phyloP scores from a whole-genome alignment of 2,797 vertebrate species.

The Semaprochilodus insignis region DNA sequence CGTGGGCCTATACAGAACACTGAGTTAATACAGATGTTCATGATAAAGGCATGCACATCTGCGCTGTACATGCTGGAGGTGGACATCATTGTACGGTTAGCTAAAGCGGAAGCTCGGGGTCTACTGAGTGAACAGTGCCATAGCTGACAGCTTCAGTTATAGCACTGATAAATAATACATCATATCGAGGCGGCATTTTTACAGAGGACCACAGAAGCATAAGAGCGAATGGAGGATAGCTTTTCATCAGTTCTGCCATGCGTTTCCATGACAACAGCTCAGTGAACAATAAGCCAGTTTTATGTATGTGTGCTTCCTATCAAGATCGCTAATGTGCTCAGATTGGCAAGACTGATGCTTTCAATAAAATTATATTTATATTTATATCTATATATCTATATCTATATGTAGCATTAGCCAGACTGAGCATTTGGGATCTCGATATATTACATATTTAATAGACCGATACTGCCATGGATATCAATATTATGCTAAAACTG shows the following conservation, averaged over 20 bases:
- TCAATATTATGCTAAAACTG: not conserved
- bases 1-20: not conserved
- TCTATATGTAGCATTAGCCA: no score
- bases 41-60: not conserved
- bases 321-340: conserved; percentile 18
- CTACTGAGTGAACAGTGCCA: not conserved
- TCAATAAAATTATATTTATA: not conserved
- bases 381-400: not conserved
- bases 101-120: not conserved
- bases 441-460: not conserved
- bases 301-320: conserved; percentile 21
- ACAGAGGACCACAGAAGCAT: conserved; percentile 24
- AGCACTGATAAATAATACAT: conserved; percentile 36
- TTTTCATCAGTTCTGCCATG: conserved; percentile 47
- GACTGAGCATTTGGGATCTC: no score
- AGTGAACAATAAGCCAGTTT: conserved; percentile 52
- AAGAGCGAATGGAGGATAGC: conserved; percentile 31
- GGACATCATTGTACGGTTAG: not conserved
- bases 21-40: not conserved
- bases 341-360: not conserved
- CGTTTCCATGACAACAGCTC: conserved; percentile 63
- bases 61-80: not conserved
- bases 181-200: conserved; percentile 39
- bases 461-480: not conserved
- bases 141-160: conserved; percentile 4